These are phyloP conservation scores for Delphinapterus leucas DNA, from an alignment of 2,113 vertebrate genomes.

Conservation along the genomic window DNA sequence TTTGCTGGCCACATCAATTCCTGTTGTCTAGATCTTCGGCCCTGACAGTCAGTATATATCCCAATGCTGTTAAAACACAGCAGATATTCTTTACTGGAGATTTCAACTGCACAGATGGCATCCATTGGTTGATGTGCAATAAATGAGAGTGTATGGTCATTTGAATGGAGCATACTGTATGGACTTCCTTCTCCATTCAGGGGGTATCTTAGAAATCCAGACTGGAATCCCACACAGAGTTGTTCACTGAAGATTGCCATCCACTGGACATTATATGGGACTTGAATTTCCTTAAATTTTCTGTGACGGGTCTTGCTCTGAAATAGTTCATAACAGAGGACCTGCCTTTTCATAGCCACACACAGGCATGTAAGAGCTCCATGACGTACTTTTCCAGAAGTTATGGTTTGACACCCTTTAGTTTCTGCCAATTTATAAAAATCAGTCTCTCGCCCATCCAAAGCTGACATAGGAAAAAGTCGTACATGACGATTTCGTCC, in stretches of 20 bases:
- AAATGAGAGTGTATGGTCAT: conserved; percentile 96
- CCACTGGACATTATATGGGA: conserved; percentile 93
- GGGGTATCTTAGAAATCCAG: conserved; percentile 93
- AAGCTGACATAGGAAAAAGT: conserved; percentile 91
- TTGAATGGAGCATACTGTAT: conserved; percentile 90
- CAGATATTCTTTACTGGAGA: conserved; percentile 96
- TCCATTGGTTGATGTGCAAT: conserved; percentile 92
- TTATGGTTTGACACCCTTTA: conserved; percentile 93
- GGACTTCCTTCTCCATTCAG: conserved; percentile 90
- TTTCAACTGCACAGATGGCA: conserved; percentile 96
- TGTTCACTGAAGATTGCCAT: conserved; percentile 95
- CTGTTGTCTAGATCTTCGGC: conserved; percentile 95
- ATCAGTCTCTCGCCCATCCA: conserved; percentile 94
- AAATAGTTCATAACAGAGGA: conserved; percentile 96
- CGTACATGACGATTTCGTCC: conserved; percentile 97
- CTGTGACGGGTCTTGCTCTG: conserved; percentile 94
- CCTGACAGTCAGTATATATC: conserved; percentile 97
- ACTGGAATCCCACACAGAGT: conserved; percentile 94
- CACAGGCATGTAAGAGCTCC: conserved; percentile 93
- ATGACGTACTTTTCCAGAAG: conserved; percentile 89
- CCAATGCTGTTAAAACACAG: conserved; percentile 98
- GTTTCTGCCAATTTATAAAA: conserved; percentile 95
- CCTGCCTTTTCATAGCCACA: conserved; percentile 96
- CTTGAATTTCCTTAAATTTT: conserved; percentile 94
- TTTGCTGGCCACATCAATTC: conserved; percentile 97